Evolutionary conservation across 2,113 vertebrate species (phyloP).

Genomic region (Oryzias woworae): DNA sequence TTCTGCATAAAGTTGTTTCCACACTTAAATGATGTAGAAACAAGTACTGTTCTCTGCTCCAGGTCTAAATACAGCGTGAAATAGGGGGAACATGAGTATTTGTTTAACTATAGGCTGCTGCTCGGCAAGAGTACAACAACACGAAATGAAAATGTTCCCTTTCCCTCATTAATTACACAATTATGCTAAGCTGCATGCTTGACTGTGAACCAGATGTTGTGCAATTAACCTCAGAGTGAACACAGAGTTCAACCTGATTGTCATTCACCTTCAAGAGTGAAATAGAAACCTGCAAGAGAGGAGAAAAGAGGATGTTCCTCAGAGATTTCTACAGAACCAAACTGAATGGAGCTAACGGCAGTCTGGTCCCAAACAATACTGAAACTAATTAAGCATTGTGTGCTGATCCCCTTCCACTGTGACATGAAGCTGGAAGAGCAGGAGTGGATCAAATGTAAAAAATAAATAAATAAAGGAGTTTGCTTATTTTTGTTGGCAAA

Average conservation of each 20-base stretch:
- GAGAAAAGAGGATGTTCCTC: conserved; percentile 35
- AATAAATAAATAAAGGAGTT: neutral
- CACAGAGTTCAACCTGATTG: conserved; percentile 53
- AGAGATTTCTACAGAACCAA: conserved; percentile 15
- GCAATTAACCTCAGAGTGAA: conserved; percentile 65
- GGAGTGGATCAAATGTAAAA: neutral
- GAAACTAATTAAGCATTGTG: conserved; percentile 24
- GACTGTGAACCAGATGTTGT: conserved; percentile 68
- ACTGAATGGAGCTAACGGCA: neutral
- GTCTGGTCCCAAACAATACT: conserved; percentile 13
- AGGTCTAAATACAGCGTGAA: conserved; percentile 64
- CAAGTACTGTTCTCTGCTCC: conserved; percentile 23
- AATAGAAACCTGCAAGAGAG: conserved; percentile 41
- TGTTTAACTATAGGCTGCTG: conserved; percentile 12
- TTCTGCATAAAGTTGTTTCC: too few relatives aligned
- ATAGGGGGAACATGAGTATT: conserved; percentile 66
- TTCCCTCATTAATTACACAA: conserved; percentile 63
- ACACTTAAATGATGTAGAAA: too few relatives aligned
- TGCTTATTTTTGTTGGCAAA: neutral
- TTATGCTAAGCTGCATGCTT: conserved; percentile 55
- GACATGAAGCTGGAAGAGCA: conserved; percentile 31
- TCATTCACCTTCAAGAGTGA: conserved; percentile 63
- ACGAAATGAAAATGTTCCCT: conserved; percentile 38
- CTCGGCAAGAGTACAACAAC: conserved; percentile 23
- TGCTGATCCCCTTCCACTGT: neutral